Evolutionary conservation across 53 echinoderm and acorn worm genomes (phyloP).

Genomic region (Patiria pectinifera): DNA sequence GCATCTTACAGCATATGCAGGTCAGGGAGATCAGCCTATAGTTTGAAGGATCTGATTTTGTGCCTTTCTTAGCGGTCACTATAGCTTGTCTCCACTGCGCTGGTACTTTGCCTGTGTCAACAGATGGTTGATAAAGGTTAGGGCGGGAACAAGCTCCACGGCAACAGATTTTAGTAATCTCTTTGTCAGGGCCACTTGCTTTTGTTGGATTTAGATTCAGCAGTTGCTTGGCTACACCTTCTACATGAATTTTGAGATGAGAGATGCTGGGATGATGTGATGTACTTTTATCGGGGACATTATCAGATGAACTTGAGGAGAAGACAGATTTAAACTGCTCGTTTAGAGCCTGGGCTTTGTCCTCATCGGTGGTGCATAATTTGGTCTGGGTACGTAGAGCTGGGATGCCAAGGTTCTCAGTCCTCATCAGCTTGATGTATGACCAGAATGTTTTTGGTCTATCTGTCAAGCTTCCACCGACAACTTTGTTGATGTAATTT

Average conservation of each 20-base stretch:
- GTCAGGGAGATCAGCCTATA: no score
- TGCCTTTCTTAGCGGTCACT: slow-evolving; percentile 50
- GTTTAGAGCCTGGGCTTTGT: slow-evolving; percentile 62
- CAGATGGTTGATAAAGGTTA: slow-evolving; percentile 34
- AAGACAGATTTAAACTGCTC: slow-evolving; percentile 46
- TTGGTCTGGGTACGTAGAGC: slow-evolving; percentile 22
- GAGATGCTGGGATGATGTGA: slow-evolving; percentile 8
- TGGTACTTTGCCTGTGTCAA: slow-evolving; percentile 9
- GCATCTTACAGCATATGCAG: no score
- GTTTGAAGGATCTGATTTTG: neutral
- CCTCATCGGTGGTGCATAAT: slow-evolving; percentile 29
- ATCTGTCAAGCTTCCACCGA: slow-evolving; percentile 46
- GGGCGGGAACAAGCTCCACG: slow-evolving; percentile 30
- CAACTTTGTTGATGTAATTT: slow-evolving; percentile 46
- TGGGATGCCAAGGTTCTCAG: slow-evolving; percentile 40
- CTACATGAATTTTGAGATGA: neutral
- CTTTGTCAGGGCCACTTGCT: slow-evolving; percentile 45
- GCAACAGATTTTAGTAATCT: slow-evolving; percentile 45
- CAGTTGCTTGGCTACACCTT: slow-evolving; percentile 51
- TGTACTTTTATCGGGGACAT: neutral
- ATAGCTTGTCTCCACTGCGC: slow-evolving; percentile 23
- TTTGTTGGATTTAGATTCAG: slow-evolving; percentile 23
- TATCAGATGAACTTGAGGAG: neutral
- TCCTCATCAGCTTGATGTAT: slow-evolving; percentile 47
- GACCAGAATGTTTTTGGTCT: slow-evolving; percentile 65